Evolutionary conservation across 1,140 invertebrate species (phyloP), one percentile per base, ranked within the genome.

Genomic region (Drosophila sulfurigaster): DNA sequence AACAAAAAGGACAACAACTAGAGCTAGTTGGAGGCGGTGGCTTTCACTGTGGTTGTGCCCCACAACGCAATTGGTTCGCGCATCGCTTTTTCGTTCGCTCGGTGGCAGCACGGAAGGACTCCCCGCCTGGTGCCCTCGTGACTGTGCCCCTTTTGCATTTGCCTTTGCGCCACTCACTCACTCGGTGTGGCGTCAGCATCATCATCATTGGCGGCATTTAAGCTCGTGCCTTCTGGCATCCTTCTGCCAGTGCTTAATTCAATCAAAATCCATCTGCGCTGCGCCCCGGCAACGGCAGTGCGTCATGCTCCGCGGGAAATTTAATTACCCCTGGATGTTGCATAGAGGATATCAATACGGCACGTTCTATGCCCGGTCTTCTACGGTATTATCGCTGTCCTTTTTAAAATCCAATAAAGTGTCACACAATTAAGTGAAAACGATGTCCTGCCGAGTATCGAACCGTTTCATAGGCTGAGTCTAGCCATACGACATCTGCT

Each of bases 401-500:
- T 87, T 88, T 87, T 87, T 87, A 89, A 87, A 87, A 87, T 87
- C 83, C 83, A 89, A 87, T 87, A 87, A 87, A 87, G 83, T 87
- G 83, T 88, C 83, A 46, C 62, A 87, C 83, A 87, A 87, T 87
- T 87, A 88, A 87, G 74, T 75, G 85, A 87, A 80, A 87, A 75
- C 80, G 80, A 83, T 89, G 78, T 83, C 83, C 83, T 81, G 83
- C 74, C 32, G 83, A 13, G 85, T 51, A 66, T 38, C 58, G 20
- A 41, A 38, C 65, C 58, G 45, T 60, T 77, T 54, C 54, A 28
- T 49, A 11, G 46, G 51, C 43, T 30, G n/a, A 32, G 45, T 30
- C 48, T 59, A 49, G 58, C 65, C 56, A 58, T n/a, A 20, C 15
- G 38, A 45, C 56, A 58, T 43, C 56, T 16, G 72, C 41, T 49